These are phyloP conservation scores for Amazona ochrocephala DNA, from an alignment of 2,797 vertebrate species.

Conservation along the genomic window DNA sequence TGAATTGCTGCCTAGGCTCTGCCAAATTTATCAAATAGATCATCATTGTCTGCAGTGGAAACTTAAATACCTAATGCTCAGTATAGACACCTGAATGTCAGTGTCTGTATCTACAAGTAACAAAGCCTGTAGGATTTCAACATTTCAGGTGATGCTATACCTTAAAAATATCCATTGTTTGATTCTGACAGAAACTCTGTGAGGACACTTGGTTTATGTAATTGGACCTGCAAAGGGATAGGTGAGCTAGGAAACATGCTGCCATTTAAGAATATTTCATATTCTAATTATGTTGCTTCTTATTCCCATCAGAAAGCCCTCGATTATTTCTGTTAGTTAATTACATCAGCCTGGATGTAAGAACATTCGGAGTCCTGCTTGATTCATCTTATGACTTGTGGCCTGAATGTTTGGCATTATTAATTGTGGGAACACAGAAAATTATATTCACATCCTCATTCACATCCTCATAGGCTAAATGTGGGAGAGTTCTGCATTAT, in stretches of 20 bases:
- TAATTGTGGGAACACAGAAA: background rate
- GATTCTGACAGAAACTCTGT: background rate
- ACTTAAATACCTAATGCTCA: background rate
- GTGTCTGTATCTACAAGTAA: background rate
- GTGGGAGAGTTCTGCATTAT: background rate
- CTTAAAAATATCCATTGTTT: background rate
- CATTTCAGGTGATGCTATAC: background rate
- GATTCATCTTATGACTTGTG: background rate
- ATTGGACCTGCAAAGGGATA: background rate
- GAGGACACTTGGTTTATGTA: fast-evolving
- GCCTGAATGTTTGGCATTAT: background rate
- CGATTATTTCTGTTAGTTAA: background rate
- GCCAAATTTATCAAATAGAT: background rate
- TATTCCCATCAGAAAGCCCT: background rate
- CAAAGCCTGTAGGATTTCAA: background rate
- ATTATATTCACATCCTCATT: background rate
- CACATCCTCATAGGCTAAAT: background rate
- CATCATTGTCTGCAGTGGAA: background rate
- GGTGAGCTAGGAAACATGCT: background rate
- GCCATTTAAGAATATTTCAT: background rate
- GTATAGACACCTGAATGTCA: background rate
- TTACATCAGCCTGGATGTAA: background rate
- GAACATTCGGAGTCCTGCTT: background rate
- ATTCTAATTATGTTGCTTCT: background rate
- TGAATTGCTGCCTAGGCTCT: background rate